Evolutionary conservation across 1,140 invertebrate species (phyloP), one percentile per base, ranked within the genome.

Genomic region (Cherax destructor): DNA sequence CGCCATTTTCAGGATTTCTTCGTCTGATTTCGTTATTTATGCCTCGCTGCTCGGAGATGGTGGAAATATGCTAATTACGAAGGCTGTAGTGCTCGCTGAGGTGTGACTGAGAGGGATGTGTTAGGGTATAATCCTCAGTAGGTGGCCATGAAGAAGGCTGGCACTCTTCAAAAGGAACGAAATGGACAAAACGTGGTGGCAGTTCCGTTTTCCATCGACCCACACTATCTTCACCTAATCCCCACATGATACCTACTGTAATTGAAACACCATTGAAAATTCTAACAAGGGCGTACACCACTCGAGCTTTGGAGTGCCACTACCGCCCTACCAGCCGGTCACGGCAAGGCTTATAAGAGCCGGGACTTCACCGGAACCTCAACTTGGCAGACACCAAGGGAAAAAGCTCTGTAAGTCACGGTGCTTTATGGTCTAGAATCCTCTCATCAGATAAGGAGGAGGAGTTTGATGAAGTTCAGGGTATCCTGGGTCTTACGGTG

Each of bases 251-350:
- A 88, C 91, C 86, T 56, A 81, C 80, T 92, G 86, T 92, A 92
- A 92, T 92, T 92, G 91, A 92, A 92, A 92, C 91, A 92, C 91
- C 86, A 92, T 92, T 92, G 81, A 88, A 69, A 88, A 69, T 21
- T 11, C 50, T 21, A 88, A 92, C 86, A 88, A 50, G 83, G 86
- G 52, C 91, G 30, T 79, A 85, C 21, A n/a, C 84, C 91, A 76
- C 85, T 1, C 1, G 49, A 47, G 41, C 69, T 7, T 59, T 0
- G 9, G 16, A 10, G 3, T 50, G 76, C 56, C 56, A 47, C 49
- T 49, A 30, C 76, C 89, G 83, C 49, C 89, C 83, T 11, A 16
- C 7, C 16, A 18, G 41, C 41, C 21, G 13, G 7, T 50, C 18
- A 76, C 24, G 30, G 41, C 77, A 59, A 21, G 21, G 61, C 4